Base-by-base conservation (phyloP, 2,888 invertebrate genomes). In the Liopterus haemorrhoidalis region DNA sequence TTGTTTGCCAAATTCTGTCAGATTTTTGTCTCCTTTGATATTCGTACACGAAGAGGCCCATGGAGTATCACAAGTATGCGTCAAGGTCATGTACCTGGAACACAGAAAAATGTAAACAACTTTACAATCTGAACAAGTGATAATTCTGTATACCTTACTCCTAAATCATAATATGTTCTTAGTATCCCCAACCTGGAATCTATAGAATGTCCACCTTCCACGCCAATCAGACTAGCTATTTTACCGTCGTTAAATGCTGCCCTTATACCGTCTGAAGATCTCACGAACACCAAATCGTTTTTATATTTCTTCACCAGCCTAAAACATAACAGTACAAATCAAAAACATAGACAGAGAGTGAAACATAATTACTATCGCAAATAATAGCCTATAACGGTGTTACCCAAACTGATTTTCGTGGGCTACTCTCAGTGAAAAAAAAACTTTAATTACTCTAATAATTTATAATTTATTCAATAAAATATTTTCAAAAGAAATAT, bases 181-280 rank as follows among this genome's bases (percentile, higher is more conserved):
- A 79, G 64, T 12, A 72, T 66, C 5, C 71, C 71, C 41, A 78
- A 59, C 57, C 75, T 73, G 44, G 73, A 74, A 57, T 75, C 77
- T 14, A 79, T 73, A 1, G 73, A 71, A 57, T 79, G 79, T 1
- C 79, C 79, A 12, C 79, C 78, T 62, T 79, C 79, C 18, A 79
- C 63, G 0, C 72, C 77, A 32, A 79, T 74, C 56, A 79, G 59
- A 55, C 77, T 75, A 0, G 70, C 77, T 27, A 79, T 72, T 61
- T 72, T 75, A 12, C 70, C 69, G 9, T 61, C 60, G 8, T 60
- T 59, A 52, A 71, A 71, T 2, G 74, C 71, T 15, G 66, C 62
- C 40, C 61, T 53, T 31, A 75, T 73, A 41, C 68, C 73, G 25
- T 60, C 58, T 1, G 70, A 63, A 2, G 59, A 58, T 4, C 65